A percentile compares a stretch with the other conserved stretches of the same genome.
Conservation (phyloP, 2,888 invertebrate genomes). For the Uloborus plumipes region DNA sequence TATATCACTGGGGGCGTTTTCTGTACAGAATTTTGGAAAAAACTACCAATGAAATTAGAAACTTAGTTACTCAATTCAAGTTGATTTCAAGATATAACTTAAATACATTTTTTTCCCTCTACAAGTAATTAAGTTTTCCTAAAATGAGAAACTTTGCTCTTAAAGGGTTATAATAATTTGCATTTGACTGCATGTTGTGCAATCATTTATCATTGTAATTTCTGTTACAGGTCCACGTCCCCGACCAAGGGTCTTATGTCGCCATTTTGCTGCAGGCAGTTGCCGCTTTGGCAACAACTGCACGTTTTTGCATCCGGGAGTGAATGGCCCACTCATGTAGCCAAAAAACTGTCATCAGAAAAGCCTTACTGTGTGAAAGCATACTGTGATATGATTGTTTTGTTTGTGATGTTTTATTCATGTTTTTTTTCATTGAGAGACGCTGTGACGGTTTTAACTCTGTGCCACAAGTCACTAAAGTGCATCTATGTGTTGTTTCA, state of each 20-base stretch:
- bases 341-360: background rate
- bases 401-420: slow-evolving; percentile 4
- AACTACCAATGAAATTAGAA: no score
- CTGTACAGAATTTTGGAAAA: no score
- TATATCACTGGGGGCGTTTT: no score
- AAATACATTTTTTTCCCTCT: no score
- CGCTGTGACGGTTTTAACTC: no score
- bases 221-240: slow-evolving; percentile 34
- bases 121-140: no score
- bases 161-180: background rate
- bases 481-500: no score
- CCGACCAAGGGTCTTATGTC: slow-evolving; percentile 75
- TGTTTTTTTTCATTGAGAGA: no score
- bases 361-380: slow-evolving; percentile 5
- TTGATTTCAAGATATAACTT: no score
- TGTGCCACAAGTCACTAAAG: no score
- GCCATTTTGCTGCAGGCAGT: slow-evolving; percentile 84
- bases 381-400: slow-evolving; percentile 36
- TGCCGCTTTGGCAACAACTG: slow-evolving; percentile 87
- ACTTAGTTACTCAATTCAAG: no score
- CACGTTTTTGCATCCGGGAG: slow-evolving; percentile 84
- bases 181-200: background rate
- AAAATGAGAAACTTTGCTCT: no score
- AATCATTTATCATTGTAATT: background rate
- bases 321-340: slow-evolving; percentile 68